phyloP scores from a whole-genome alignment of 2,888 invertebrate genomes.

The Zootermopsis nevadensis region DNA sequence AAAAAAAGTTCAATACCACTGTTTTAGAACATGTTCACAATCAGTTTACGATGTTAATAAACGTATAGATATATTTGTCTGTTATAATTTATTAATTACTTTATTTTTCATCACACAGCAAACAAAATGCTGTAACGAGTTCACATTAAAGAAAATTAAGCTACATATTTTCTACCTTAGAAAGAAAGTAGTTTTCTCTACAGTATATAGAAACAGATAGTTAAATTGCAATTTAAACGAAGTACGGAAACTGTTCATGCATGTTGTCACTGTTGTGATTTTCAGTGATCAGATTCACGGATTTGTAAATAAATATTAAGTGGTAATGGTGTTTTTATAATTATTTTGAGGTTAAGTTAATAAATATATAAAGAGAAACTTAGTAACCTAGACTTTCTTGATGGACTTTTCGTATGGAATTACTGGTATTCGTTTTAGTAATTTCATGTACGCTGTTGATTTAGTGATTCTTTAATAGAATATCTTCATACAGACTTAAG shows the following conservation, averaged over 20 bases:
- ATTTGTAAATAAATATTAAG: background rate
- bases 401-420: background rate
- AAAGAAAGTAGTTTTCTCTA: conserved; percentile 8
- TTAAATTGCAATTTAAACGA: background rate
- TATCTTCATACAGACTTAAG: background rate
- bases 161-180: conserved; percentile 30
- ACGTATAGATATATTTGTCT: background rate
- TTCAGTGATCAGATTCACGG: background rate
- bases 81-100: background rate
- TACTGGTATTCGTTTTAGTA: background rate
- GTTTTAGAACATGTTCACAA: background rate
- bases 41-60: background rate
- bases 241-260: conserved; percentile 26
- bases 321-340: background rate
- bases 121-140: background rate
- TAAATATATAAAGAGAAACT: too few relatives aligned
- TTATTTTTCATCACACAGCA: background rate
- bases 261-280: conserved; percentile 18
- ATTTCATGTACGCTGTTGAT: background rate
- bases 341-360: background rate
- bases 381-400: background rate
- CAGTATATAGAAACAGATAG: background rate
- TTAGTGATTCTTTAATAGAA: background rate
- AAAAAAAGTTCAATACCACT: too few relatives aligned
- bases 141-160: conserved; percentile 41